Evolutionary conservation across 2,888 invertebrate genomes (phyloP).

Genomic region (Oxyteleia sp.): DNA sequence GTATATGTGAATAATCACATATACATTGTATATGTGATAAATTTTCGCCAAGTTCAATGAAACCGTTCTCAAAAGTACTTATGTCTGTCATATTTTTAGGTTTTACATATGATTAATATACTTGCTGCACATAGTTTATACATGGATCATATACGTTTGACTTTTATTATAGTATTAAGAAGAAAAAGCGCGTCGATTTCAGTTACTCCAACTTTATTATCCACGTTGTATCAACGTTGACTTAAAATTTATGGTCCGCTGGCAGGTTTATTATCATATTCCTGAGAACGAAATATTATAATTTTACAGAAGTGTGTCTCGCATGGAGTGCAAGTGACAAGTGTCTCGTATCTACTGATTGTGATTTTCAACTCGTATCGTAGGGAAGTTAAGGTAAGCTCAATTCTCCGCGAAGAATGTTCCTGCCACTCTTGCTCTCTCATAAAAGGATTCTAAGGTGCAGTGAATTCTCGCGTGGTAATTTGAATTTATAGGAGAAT

Average conservation of each 20-base stretch:
- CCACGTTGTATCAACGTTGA: constrained; percentile 20
- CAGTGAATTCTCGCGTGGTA: constrained; percentile 62
- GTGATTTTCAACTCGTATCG: constrained; percentile 57
- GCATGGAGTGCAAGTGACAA: constrained; percentile 54
- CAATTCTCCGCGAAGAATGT: constrained; percentile 62
- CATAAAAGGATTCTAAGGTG: constrained; percentile 64
- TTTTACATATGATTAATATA: no score
- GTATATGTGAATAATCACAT: no score
- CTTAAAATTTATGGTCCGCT: constrained; percentile 16
- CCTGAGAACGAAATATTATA: constrained; percentile 43
- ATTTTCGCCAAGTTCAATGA: no score
- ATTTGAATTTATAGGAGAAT: constrained; percentile 76
- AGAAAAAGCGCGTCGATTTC: not conserved
- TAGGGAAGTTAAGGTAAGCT: constrained; percentile 58
- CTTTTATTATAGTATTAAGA: no score
- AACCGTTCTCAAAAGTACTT: no score
- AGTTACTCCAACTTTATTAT: constrained; percentile 22
- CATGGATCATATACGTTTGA: no score
- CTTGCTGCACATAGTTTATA: no score
- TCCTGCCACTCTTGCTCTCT: constrained; percentile 62
- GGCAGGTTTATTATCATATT: constrained; percentile 37
- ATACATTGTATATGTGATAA: no score
- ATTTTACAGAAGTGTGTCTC: constrained; percentile 41
- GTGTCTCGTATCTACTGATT: constrained; percentile 64
- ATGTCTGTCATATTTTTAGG: no score